A percentile compares a stretch with the other conserved stretches of the same genome.
Evolutionary conservation across 2,888 invertebrate species (phyloP).

Genomic region (Cephus nigrinus): DNA sequence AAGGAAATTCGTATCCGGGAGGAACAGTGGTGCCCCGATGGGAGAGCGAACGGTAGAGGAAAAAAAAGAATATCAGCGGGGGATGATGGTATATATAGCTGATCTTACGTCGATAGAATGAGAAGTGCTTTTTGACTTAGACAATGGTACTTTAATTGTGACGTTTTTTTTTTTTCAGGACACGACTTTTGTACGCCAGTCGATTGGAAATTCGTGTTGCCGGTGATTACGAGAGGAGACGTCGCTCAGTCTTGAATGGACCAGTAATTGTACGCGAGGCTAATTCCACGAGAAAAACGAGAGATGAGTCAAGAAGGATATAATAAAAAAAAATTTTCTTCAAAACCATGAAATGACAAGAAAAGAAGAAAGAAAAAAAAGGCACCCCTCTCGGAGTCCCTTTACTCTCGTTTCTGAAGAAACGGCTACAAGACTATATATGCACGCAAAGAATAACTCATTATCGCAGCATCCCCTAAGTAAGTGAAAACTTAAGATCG

Average conservation of each 20-base stretch:
- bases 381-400: not conserved
- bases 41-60: not conserved
- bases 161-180: not conserved
- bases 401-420: not conserved
- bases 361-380: constrained; percentile 2
- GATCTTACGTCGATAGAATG: not conserved
- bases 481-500: constrained; percentile 39
- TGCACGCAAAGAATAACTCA: constrained; percentile 20
- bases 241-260: not conserved
- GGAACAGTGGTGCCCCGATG: not conserved
- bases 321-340: not conserved
- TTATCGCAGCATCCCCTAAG: constrained; percentile 26
- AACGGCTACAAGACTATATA: constrained; percentile 14
- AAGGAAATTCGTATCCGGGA: not conserved
- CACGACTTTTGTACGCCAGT: not conserved
- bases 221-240: not conserved
- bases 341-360: not conserved
- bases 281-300: not conserved
- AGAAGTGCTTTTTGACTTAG: not conserved
- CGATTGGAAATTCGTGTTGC: not conserved
- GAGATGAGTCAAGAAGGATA: not conserved
- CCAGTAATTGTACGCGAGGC: not conserved
- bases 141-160: not conserved
- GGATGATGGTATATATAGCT: not conserved
- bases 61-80: not conserved